Evolutionary conservation across 2,797 vertebrate species (phyloP).

Genomic region (Sternotherus odoratus): DNA sequence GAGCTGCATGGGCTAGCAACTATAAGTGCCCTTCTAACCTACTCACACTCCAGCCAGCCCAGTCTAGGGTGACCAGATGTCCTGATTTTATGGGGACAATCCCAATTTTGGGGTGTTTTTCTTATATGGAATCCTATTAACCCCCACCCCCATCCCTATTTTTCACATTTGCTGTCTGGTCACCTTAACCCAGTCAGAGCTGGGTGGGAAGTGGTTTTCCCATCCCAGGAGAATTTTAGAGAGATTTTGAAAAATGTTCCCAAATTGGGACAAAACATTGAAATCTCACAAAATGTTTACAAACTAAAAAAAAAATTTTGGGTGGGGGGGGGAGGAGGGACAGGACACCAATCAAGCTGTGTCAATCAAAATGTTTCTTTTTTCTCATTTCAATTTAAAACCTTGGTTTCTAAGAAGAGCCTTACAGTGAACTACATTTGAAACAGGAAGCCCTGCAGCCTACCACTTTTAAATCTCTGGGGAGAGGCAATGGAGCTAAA

Average conservation of each 20-base stretch:
- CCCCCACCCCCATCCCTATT: too few relatives aligned
- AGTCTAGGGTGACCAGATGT: too few relatives aligned
- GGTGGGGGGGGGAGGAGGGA: neutral
- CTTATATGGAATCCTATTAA: too few relatives aligned
- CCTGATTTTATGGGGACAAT: too few relatives aligned
- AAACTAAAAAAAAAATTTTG: neutral
- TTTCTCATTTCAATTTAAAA: neutral
- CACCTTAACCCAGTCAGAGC: too few relatives aligned
- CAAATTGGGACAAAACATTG: neutral
- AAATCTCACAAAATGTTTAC: neutral
- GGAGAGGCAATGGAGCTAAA: slow-evolving; percentile 10
- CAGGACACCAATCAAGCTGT: neutral
- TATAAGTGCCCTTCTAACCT: neutral
- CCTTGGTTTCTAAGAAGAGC: slow-evolving; percentile 58
- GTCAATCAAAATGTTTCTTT: neutral
- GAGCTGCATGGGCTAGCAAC: neutral
- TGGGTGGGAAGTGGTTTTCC: neutral
- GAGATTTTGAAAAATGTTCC: neutral
- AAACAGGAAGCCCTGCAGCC: slow-evolving; percentile 59
- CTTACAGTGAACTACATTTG: neutral
- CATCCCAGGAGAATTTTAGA: neutral
- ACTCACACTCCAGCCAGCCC: rapidly evolving
- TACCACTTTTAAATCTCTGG: slow-evolving; percentile 16
- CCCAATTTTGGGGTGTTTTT: too few relatives aligned
- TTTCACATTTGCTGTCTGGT: too few relatives aligned